Percentiles rank a stretch among this genome's conserved stretches.
phyloP scores from a whole-genome alignment of 2,797 vertebrate genomes.

The Crenichthys baileyi region DNA sequence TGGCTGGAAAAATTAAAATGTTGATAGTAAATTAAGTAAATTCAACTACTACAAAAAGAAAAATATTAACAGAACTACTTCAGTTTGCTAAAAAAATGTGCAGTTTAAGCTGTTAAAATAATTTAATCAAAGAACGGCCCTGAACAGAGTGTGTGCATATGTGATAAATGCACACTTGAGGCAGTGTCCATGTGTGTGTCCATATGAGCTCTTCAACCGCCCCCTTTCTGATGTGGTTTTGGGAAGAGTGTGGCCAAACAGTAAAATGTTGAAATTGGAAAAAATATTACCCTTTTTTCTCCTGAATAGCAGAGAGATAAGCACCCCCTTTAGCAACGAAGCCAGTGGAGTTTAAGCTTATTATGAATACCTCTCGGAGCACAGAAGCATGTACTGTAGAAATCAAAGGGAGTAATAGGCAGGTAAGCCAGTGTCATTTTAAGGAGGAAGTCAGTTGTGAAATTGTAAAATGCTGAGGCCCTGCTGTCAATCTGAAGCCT shows the following conservation, averaged over 20 bases:
- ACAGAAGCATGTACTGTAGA: slow-evolving; percentile 79
- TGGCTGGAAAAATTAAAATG: slow-evolving; percentile 45
- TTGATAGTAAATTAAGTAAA: slow-evolving; percentile 62
- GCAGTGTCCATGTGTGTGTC: slow-evolving; percentile 37
- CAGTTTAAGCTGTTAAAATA: slow-evolving; percentile 56
- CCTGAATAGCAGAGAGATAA: slow-evolving; percentile 82
- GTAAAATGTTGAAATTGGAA: slow-evolving; percentile 82
- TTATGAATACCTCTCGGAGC: slow-evolving; percentile 84
- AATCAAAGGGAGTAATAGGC: slow-evolving; percentile 85
- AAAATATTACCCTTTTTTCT: slow-evolving; percentile 80
- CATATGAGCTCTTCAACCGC: slow-evolving; percentile 49
- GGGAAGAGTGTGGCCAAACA: slow-evolving; percentile 60
- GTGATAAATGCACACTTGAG: slow-evolving; percentile 19
- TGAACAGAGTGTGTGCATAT: slow-evolving; percentile 24
- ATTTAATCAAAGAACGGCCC: slow-evolving; percentile 49
- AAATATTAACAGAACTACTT: slow-evolving; percentile 53
- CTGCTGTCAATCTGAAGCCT: slow-evolving; percentile 75
- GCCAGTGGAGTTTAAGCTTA: slow-evolving; percentile 80
- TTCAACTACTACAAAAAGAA: slow-evolving; percentile 56
- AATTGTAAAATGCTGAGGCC: slow-evolving; percentile 83
- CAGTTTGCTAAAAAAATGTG: slow-evolving; percentile 64
- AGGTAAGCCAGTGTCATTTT: slow-evolving; percentile 83
- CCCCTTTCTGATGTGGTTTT: slow-evolving; percentile 52
- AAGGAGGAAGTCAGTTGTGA: slow-evolving; percentile 82
- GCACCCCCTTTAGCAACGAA: slow-evolving; percentile 82